phyloP scores from a whole-genome alignment of 1,140 invertebrate species.

The Lucilia cuprina region DNA sequence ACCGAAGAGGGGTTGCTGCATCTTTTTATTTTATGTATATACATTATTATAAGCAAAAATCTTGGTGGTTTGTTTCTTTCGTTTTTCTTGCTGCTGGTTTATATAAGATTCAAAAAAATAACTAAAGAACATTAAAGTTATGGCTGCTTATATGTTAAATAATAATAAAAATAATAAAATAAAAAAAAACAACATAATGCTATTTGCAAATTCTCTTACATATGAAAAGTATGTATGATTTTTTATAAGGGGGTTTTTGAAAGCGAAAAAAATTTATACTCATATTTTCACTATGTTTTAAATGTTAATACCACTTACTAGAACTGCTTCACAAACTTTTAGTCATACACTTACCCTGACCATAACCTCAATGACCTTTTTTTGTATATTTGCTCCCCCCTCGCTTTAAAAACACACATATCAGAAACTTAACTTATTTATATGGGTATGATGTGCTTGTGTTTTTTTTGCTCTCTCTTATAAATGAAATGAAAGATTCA shows the following conservation, averaged over 20 bases:
- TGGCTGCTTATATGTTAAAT: slow-evolving; percentile 7
- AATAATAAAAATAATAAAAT: neutral
- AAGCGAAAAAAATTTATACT: neutral
- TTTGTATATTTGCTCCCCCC: neutral
- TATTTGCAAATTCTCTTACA: too few relatives aligned
- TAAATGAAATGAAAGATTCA: too few relatives aligned
- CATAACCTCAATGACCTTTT: slow-evolving; percentile 14
- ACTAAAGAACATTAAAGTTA: slow-evolving; percentile 29
- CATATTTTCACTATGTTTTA: neutral
- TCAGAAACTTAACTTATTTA: too few relatives aligned
- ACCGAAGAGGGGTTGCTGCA: neutral
- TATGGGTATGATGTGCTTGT: neutral
- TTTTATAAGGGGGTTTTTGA: neutral
- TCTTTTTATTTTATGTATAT: neutral
- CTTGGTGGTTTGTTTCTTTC: neutral
- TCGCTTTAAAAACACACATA: neutral
- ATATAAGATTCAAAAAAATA: neutral
- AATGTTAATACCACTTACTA: neutral
- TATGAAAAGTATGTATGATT: neutral
- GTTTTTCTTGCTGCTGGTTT: neutral
- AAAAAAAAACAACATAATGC: neutral
- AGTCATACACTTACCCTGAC: neutral
- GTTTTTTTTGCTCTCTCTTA: neutral
- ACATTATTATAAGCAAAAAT: neutral
- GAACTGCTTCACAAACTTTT: neutral